phyloP scores from a whole-genome alignment of 2,797 vertebrate species.

The Rhyacichthys aspro region DNA sequence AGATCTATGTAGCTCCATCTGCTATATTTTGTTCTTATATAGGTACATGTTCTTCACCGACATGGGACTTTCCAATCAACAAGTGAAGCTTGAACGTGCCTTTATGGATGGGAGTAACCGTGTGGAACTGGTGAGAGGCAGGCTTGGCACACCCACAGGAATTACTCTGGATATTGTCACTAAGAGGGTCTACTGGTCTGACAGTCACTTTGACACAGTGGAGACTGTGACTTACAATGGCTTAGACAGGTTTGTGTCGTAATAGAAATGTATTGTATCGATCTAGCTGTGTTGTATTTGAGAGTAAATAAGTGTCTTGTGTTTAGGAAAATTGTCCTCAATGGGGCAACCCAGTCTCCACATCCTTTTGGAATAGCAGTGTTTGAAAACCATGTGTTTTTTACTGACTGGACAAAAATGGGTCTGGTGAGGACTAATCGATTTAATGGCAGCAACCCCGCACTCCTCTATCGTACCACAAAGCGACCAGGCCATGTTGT shows the following conservation, averaged over 20 bases:
- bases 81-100: conserved; percentile 77
- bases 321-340: conserved; percentile 76
- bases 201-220: conserved; percentile 81
- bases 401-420: conserved; percentile 83
- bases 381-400: conserved; percentile 81
- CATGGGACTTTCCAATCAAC: conserved; percentile 51
- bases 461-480: conserved; percentile 69
- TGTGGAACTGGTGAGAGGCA: conserved; percentile 68
- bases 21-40: conserved; percentile 23
- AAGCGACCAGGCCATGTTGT: conserved; percentile 73
- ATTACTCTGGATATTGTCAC: conserved; percentile 77
- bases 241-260: conserved; percentile 71
- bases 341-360: conserved; percentile 70
- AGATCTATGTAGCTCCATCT: too few species aligned
- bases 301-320: neutral
- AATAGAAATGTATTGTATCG: neutral
- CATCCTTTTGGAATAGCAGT: conserved; percentile 77
- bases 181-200: conserved; percentile 79
- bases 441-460: conserved; percentile 74
- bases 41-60: conserved; percentile 85
- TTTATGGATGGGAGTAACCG: conserved; percentile 82
- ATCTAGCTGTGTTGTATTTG: neutral
- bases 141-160: conserved; percentile 73
- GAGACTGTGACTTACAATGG: conserved; percentile 79
- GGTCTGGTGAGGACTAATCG: conserved; percentile 75